These are phyloP conservation scores for Pangasianodon hypophthalmus DNA, from an alignment of 2,113 vertebrate genomes.

Conservation along the genomic window DNA sequence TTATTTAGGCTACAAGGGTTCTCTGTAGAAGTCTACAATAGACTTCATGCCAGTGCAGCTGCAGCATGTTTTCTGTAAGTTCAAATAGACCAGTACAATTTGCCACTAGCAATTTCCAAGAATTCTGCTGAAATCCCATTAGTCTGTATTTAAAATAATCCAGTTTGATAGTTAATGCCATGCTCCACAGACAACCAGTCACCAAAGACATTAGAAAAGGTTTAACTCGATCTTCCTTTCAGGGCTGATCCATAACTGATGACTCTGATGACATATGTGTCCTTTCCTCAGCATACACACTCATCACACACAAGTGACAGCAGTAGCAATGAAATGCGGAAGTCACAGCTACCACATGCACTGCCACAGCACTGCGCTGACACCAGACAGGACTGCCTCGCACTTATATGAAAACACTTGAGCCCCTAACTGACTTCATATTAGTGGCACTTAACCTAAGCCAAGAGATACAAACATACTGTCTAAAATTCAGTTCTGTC, in stretches of 20 bases:
- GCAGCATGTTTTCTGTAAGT: not conserved
- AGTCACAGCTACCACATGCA: slow-evolving; percentile 42
- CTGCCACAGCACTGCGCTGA: slow-evolving; percentile 15
- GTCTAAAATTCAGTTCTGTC: slow-evolving; percentile 4
- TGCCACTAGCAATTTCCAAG: not conserved
- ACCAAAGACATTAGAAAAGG: not conserved
- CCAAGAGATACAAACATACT: slow-evolving; percentile 20
- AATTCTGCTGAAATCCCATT: not conserved
- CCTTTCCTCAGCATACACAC: not conserved
- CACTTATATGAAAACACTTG: slow-evolving; percentile 33
- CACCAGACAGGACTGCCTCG: not conserved
- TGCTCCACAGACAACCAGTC: not conserved
- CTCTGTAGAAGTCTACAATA: not conserved
- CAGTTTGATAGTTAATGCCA: not conserved
- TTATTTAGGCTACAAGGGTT: not conserved
- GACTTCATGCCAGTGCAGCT: not conserved
- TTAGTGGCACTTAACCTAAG: slow-evolving; percentile 35
- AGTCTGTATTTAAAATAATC: not conserved
- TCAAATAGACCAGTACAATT: not conserved
- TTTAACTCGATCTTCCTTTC: not conserved
- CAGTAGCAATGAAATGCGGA: slow-evolving; percentile 3
- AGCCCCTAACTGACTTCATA: slow-evolving; percentile 5
- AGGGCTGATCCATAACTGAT: slow-evolving; percentile 18
- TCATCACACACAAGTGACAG: not conserved
- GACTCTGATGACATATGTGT: not conserved